phyloP scores from a whole-genome alignment of 2,113 vertebrate genomes.

The Perognathus longimembris region DNA sequence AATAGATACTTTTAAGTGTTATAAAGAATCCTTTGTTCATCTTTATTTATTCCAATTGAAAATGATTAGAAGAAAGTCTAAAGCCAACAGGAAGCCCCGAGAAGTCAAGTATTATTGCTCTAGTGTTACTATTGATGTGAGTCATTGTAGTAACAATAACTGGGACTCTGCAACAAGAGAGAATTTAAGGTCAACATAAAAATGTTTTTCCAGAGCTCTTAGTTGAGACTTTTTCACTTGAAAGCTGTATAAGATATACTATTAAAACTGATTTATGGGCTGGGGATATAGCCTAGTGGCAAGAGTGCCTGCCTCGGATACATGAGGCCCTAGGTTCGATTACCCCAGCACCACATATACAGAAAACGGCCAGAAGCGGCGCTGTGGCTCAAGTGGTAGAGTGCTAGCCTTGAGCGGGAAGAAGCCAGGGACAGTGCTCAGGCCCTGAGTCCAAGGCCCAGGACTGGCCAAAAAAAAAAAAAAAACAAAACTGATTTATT shows the following conservation, averaged over 20 bases:
- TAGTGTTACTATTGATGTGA: background rate
- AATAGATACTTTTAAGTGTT: background rate
- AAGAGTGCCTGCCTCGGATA: too few species aligned
- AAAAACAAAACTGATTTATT: constrained; percentile 3
- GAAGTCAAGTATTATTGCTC: constrained; percentile 22
- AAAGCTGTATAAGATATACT: constrained; percentile 12
- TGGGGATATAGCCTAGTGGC: too few species aligned
- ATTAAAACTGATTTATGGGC: constrained; percentile 19
- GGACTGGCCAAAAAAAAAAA: too few species aligned
- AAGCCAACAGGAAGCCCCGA: constrained; percentile 43
- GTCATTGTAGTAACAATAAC: background rate
- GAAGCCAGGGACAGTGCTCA: too few species aligned
- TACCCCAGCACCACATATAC: too few species aligned
- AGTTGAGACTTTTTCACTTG: background rate
- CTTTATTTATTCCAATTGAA: constrained; percentile 37
- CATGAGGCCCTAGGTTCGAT: too few species aligned
- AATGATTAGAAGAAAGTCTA: background rate
- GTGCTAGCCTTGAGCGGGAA: too few species aligned
- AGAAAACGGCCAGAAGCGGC: too few species aligned
- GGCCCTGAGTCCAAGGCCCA: too few species aligned
- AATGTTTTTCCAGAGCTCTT: background rate
- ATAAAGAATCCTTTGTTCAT: constrained; percentile 12
- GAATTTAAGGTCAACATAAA: constrained; percentile 18
- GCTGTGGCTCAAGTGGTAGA: too few species aligned
- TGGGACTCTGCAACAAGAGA: constrained; percentile 41